Percentiles rank a stretch among this genome's conserved stretches.
These are phyloP conservation scores for Zygaena filipendulae DNA, from an alignment of 2,888 invertebrate genomes.

Conservation along the genomic window DNA sequence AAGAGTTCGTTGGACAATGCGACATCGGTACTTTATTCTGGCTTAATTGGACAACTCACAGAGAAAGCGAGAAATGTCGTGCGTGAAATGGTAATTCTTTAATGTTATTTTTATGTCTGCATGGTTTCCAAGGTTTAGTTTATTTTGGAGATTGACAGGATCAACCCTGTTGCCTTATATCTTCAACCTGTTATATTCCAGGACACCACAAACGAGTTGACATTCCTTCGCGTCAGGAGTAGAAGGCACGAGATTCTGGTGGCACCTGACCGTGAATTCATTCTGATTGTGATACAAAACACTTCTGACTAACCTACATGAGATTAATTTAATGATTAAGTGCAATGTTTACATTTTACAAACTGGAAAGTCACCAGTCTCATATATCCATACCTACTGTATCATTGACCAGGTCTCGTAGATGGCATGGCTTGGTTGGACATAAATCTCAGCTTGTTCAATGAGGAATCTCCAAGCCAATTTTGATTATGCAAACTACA, in stretches of 20 bases:
- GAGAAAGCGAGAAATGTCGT: constrained; percentile 95
- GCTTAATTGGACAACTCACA: constrained; percentile 89
- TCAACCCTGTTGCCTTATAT: too few relatives aligned
- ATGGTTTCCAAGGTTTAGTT: too few relatives aligned
- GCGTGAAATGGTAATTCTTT: constrained; percentile 76
- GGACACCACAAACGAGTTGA: constrained; percentile 96
- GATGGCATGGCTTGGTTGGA: constrained; percentile 1
- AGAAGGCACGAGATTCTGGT: constrained; percentile 99
- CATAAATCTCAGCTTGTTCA: too few relatives aligned
- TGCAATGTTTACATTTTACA: not conserved
- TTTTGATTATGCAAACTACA: too few relatives aligned
- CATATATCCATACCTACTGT: not conserved
- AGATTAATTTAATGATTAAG: constrained; percentile 1
- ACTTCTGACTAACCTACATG: constrained; percentile 61
- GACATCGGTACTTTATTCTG: constrained; percentile 94
- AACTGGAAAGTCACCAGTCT: too few relatives aligned
- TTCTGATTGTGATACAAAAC: constrained; percentile 93
- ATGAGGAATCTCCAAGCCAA: too few relatives aligned
- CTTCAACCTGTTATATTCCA: too few relatives aligned
- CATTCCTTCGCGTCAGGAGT: constrained; percentile 93
- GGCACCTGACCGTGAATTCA: constrained; percentile 95
- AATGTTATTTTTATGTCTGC: not conserved
- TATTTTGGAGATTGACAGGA: too few relatives aligned
- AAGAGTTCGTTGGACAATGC: constrained; percentile 95
- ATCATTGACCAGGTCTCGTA: not conserved